Conservation (phyloP, 2,797 vertebrate species). For the Phaenicophaeus curvirostris region DNA sequence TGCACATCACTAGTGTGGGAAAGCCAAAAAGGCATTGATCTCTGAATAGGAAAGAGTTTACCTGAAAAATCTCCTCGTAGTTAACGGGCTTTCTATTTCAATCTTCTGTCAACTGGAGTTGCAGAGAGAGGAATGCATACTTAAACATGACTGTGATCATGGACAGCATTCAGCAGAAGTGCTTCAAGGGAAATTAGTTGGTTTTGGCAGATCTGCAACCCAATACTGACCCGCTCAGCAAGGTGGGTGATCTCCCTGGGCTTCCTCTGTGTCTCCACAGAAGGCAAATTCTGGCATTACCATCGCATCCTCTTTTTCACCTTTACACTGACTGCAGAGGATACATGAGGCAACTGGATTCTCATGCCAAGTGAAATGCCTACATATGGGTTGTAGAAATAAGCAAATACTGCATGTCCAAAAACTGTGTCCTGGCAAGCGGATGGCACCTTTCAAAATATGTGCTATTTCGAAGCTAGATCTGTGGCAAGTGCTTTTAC, state of each 20-base stretch:
- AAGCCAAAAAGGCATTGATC: background rate
- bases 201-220: background rate
- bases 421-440: background rate
- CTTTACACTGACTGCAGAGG: background rate
- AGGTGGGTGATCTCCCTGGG: background rate
- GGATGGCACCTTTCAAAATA: background rate
- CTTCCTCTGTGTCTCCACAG: background rate
- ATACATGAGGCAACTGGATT: background rate
- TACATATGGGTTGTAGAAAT: background rate
- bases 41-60: background rate
- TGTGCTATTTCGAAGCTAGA: background rate
- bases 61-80: background rate
- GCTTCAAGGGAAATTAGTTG: background rate
- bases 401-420: background rate
- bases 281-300: background rate
- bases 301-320: background rate
- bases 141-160: background rate
- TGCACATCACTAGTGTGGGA: background rate
- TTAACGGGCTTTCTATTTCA: background rate
- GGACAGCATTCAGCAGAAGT: background rate
- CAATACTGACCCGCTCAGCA: background rate
- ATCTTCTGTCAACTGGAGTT: background rate
- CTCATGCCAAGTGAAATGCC: accelerated
- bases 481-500: background rate
- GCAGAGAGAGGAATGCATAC: background rate